phyloP scores from a whole-genome alignment of 2,797 vertebrate species.

The Sarcoramphus papa region DNA sequence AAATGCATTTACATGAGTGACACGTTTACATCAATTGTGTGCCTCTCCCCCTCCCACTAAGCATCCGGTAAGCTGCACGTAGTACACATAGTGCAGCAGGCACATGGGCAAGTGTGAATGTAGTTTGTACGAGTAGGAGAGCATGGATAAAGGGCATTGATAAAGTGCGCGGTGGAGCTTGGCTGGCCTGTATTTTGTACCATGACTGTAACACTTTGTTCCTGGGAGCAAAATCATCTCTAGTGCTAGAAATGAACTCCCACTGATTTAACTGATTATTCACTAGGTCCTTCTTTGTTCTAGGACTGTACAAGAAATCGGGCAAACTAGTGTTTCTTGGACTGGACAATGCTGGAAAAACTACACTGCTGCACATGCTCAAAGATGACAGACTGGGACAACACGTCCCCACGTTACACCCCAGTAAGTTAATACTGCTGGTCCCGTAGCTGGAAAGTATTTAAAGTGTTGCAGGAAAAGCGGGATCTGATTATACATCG shows the following conservation, averaged over 20 bases:
- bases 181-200: background rate
- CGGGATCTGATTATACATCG: background rate
- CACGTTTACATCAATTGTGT: background rate
- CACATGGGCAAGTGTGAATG: background rate
- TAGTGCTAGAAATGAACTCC: background rate
- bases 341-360: slow-evolving; percentile 98
- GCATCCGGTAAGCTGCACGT: background rate
- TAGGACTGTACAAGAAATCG: slow-evolving; percentile 97
- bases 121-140: background rate
- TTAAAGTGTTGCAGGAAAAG: background rate
- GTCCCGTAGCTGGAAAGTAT: background rate
- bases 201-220: background rate
- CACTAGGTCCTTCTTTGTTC: slow-evolving; percentile 43
- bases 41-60: background rate
- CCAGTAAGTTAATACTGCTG: slow-evolving; percentile 82
- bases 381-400: slow-evolving; percentile 98
- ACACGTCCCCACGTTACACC: slow-evolving; percentile 94
- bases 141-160: background rate
- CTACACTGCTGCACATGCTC: slow-evolving; percentile 97
- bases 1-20: background rate
- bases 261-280: background rate
- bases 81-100: background rate
- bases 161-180: background rate
- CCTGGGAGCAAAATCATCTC: background rate
- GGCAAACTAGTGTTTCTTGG: slow-evolving; percentile 98